Evolutionary conservation across 2,113 vertebrate species (phyloP), one percentile per base, ranked within the genome.

Genomic region (Engystomops pustulosus): DNA sequence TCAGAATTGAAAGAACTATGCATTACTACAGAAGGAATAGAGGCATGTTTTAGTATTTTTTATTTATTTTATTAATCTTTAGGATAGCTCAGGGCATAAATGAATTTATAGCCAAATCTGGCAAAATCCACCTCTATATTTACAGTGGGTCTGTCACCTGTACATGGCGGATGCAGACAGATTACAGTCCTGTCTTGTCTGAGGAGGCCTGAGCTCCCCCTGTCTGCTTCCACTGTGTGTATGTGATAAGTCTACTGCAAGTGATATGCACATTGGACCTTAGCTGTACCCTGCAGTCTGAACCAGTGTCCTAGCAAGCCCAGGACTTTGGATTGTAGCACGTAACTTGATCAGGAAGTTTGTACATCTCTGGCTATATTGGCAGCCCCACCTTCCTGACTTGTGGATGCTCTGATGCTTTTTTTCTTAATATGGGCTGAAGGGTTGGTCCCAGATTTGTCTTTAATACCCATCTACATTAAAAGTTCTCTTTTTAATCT

Each of bases 261-360:
- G 60, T 69, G 45, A 84, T 41, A 53, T 85, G 83, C 62, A 78
- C 75, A 70, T 85, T 58, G 83, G 70, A 1, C 62, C 60, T 79
- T 53, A 74, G 69, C 68, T 30, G 78, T 49, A 15, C 36, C 30
- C 14, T 32, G 10, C 55, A 74, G 60, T 44, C 20, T 49, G n/a
- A 12, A 20, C 34, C 38, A 18, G 23, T 30, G n/a, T 47, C n/a
- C n/a, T n/a, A n/a, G n/a, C n/a, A n/a, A n/a, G n/a, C n/a, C n/a
- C n/a, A n/a, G n/a, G n/a, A n/a, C n/a, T n/a, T n/a, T n/a, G n/a
- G n/a, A 0, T 12, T 12, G 14, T 45, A 45, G 20, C 3, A 20
- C 32, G 0, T 10, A 18, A 2, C 34, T 18, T 67, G 30, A 17
- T 67, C 17, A 5, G 25, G 17, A 18, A 18, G 30, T 6, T 17